Evolutionary conservation across 1,140 invertebrate genomes (phyloP).

Genomic region (Diorhabda elongata): DNA sequence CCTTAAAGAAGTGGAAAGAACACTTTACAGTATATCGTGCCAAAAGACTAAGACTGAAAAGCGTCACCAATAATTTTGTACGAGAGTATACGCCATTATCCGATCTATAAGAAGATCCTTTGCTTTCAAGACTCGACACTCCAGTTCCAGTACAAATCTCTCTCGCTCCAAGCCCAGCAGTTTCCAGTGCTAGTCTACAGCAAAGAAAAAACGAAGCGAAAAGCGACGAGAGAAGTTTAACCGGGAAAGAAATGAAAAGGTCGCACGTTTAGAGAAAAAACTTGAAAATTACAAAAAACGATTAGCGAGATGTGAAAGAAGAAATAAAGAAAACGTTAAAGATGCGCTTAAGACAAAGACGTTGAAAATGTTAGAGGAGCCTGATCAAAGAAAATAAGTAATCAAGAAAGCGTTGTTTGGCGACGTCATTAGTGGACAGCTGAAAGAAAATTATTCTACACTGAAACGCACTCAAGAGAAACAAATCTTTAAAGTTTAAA

Average conservation of each 20-base stretch:
- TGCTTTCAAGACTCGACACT: neutral
- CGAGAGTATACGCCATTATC: constrained; percentile 9
- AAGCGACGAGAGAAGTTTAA: constrained; percentile 18
- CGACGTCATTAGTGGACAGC: constrained; percentile 9
- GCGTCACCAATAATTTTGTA: neutral
- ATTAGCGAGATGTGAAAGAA: constrained; percentile 11
- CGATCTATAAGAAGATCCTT: constrained; percentile 11
- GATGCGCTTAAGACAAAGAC: constrained; percentile 8
- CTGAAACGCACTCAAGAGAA: neutral
- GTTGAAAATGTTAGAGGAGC: constrained; percentile 11
- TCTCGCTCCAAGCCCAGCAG: constrained; percentile 7
- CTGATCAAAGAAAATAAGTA: constrained; percentile 6
- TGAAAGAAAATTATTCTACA: constrained; percentile 5
- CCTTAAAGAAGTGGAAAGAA: constrained; percentile 26
- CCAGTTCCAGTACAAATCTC: constrained; percentile 10
- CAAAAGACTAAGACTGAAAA: constrained; percentile 12
- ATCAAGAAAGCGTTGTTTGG: constrained; percentile 12
- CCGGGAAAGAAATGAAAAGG: constrained; percentile 11
- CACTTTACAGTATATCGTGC: constrained; percentile 21
- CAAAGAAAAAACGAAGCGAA: constrained; percentile 18
- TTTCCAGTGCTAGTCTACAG: constrained; percentile 8
- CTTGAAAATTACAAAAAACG: neutral
- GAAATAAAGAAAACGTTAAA: constrained; percentile 10
- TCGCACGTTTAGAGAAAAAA: neutral
- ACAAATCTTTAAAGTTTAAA: too few relatives aligned